Conservation (phyloP, 2,797 vertebrate genomes). For the Propithecus perrieri region DNA sequence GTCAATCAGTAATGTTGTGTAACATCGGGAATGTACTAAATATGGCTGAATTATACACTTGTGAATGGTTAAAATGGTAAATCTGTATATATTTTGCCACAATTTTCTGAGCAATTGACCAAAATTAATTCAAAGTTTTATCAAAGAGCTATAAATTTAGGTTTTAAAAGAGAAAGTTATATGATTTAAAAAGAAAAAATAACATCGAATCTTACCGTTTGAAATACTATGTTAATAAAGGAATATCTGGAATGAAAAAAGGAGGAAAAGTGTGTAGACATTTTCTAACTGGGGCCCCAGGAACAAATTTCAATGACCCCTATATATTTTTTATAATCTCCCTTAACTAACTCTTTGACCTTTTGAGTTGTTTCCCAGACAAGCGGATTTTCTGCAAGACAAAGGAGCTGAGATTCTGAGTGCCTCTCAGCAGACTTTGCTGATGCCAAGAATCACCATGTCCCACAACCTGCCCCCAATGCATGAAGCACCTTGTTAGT, state of each 20-base stretch:
- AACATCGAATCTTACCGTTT: neutral
- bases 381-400: too few relatives aligned
- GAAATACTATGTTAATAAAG: neutral
- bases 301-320: too few relatives aligned
- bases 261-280: neutral
- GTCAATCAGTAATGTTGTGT: neutral
- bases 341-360: too few relatives aligned
- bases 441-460: too few relatives aligned
- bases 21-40: neutral
- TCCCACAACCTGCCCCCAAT: too few relatives aligned
- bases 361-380: too few relatives aligned
- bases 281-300: neutral
- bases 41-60: neutral
- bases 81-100: neutral
- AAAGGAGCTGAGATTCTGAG: too few relatives aligned
- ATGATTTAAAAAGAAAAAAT: neutral
- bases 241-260: slow-evolving; percentile 21
- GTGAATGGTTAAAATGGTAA: neutral
- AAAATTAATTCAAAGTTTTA: slow-evolving; percentile 28
- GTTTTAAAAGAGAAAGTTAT: neutral
- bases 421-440: too few relatives aligned
- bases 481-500: too few relatives aligned
- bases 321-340: too few relatives aligned
- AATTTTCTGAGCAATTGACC: neutral
- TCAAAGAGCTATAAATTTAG: neutral